A percentile compares a stretch with the other conserved stretches of the same genome.
phyloP scores from a whole-genome alignment of 2,113 vertebrate genomes.

The Hippolais icterina region DNA sequence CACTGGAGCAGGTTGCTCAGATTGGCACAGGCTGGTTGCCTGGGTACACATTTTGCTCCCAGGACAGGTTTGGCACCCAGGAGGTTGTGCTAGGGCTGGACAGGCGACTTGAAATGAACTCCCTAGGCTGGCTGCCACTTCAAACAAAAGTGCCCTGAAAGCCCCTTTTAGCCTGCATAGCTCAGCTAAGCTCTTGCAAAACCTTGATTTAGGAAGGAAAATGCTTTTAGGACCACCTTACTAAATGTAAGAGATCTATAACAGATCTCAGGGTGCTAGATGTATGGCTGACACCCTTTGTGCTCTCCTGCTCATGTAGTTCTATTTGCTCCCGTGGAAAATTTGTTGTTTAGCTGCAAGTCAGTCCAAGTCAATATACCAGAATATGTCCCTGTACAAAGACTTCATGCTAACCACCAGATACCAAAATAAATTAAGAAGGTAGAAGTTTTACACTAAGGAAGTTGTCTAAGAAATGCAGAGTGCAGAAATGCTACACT shows the following conservation, averaged over 20 bases:
- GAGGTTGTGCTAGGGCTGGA: neutral
- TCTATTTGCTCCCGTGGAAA: neutral
- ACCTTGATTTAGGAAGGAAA: neutral
- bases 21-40: neutral
- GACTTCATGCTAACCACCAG: neutral
- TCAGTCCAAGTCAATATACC: neutral
- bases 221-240: neutral
- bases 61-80: neutral
- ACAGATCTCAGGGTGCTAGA: neutral
- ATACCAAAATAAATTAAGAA: neutral
- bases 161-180: neutral
- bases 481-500: neutral
- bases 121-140: neutral
- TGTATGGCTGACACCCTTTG: neutral
- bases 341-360: neutral
- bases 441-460: neutral
- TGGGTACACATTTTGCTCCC: neutral
- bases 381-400: neutral
- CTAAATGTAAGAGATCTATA: neutral
- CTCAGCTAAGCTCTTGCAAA: neutral
- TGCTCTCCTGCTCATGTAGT: neutral
- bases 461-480: neutral
- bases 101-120: neutral
- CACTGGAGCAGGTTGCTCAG: neutral
- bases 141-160: neutral